Conservation (phyloP, 1,140 invertebrate species). For the Ostrea denselamellosa region DNA sequence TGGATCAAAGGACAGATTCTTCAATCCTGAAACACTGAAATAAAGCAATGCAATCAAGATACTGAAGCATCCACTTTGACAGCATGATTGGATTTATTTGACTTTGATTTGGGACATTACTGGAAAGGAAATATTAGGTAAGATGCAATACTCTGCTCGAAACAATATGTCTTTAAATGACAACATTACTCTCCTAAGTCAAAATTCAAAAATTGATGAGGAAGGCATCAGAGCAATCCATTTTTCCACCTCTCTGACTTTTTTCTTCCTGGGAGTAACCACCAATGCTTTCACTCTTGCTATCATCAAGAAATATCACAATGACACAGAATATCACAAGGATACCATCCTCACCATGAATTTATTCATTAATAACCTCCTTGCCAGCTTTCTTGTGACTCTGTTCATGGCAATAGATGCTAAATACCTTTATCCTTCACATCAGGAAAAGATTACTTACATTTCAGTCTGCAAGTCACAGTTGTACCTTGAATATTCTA, state of each 20-base stretch:
- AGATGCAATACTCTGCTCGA: background rate
- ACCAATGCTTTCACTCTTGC: background rate
- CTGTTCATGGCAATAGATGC: constrained; percentile 12
- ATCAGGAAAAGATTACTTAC: background rate
- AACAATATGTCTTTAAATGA: background rate
- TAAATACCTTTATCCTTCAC: background rate
- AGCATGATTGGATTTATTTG: background rate
- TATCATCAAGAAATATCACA: background rate
- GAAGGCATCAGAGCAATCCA: background rate
- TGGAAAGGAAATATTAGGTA: background rate
- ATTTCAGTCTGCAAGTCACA: background rate
- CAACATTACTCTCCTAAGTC: background rate
- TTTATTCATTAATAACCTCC: constrained; percentile 26
- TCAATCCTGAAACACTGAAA: background rate
- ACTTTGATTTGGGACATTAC: background rate
- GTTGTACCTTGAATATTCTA: constrained; percentile 11
- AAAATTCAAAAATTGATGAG: background rate
- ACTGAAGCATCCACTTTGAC: background rate
- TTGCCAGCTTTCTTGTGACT: background rate
- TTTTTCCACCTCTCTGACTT: background rate
- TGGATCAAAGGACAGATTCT: background rate
- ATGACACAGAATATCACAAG: background rate
- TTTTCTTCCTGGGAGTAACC: background rate
- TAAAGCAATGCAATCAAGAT: background rate
- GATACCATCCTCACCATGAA: constrained; percentile 10